Evolutionary conservation across 2,797 vertebrate genomes (phyloP), one percentile per base, ranked within the genome.

Genomic region (Babyrousa celebensis): DNA sequence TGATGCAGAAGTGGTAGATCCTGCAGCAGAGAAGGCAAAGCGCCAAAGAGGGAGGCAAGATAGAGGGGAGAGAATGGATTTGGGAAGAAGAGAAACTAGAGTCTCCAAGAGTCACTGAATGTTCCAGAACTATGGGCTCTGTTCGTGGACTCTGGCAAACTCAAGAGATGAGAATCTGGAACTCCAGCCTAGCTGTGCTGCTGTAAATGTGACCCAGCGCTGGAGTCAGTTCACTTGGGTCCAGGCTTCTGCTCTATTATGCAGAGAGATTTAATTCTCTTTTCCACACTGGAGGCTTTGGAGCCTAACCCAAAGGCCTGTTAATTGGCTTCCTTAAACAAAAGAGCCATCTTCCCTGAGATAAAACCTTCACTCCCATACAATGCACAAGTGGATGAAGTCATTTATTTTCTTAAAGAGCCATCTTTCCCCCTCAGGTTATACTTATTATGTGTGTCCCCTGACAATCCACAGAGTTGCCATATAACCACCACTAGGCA

Each of bases 281-380:
- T 95, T 93, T 96, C 25, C 70, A 48, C 40, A 25, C n/a, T 86
- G 77, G 54, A 77, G 25, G 74, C 20, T 87, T 84, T 75, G 48
- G 70, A 84, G 32, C 62, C 89, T 43, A 89, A 95, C 62, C 79
- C 75, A 96, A 77, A 88, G 54, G 62, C 29, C 65, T n/a, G 63
- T 89, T 95, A 94, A 95, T 77, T 95, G 94, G 79, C 91, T 94
- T 96, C 95, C 82, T 78, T 65, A 94, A 97, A 96, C 63, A 92
- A 95, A 96, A 94, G 60, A 92, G 32, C 52, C 67, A 60, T 94
- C 88, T 94, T 96, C 16, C 18, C 25, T 27, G 90, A 89, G 95
- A 93, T 78, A 93, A 96, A 95, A 80, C 74, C 62, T 63, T 6
- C 12, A 11, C 84, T 89, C 12, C 54, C 84, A 91, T 72, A 65